Evolutionary conservation across 2,113 vertebrate species (phyloP).

Genomic region (Butorides virescens): DNA sequence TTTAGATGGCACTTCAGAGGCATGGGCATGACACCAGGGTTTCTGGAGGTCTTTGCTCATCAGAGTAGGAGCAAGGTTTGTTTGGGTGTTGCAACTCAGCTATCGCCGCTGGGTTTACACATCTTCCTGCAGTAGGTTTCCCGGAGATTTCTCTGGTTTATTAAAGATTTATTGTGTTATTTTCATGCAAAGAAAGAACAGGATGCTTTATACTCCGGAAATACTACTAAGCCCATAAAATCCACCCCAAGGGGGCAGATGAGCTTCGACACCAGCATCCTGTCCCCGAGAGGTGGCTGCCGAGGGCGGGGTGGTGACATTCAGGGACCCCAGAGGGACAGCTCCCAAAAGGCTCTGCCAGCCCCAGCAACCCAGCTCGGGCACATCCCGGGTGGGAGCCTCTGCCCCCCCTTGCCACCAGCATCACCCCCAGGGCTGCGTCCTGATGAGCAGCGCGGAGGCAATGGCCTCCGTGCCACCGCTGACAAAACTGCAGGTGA

Average conservation of each 20-base stretch:
- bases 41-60: background rate
- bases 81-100: background rate
- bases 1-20: background rate
- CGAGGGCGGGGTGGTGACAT: accelerated
- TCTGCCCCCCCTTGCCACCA: background rate
- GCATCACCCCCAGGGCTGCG: accelerated
- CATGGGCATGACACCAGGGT: background rate
- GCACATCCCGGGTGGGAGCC: accelerated
- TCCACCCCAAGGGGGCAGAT: accelerated
- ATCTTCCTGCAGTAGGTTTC: background rate
- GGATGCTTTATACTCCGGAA: background rate
- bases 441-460: background rate
- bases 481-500: background rate
- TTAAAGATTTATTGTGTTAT: background rate
- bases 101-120: background rate
- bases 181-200: background rate
- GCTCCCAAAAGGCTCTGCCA: background rate
- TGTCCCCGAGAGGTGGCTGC: background rate
- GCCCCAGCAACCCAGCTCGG: background rate
- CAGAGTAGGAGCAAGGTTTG: background rate
- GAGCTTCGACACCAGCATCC: background rate
- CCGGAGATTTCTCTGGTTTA: background rate
- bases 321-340: accelerated
- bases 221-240: background rate
- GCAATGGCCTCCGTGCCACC: background rate